These are phyloP conservation scores for Drosophila setifemur DNA, from an alignment of 1,140 invertebrate genomes.

Conservation along the genomic window DNA sequence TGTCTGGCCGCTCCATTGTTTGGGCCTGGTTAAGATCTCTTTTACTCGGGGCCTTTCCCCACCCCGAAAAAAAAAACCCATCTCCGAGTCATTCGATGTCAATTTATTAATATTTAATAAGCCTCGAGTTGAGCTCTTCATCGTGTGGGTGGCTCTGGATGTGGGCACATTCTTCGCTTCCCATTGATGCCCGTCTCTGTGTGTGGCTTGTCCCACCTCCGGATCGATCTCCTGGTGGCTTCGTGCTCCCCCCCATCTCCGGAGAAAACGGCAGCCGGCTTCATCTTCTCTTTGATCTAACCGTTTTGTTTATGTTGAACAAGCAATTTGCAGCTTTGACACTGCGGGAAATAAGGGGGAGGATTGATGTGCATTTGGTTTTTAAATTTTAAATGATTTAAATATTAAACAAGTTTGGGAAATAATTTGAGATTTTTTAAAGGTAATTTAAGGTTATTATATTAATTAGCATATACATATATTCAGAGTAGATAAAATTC, in stretches of 20 bases:
- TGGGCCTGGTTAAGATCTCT: conserved; percentile 28
- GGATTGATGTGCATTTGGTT: background rate
- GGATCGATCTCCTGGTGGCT: background rate
- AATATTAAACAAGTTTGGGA: too few species aligned
- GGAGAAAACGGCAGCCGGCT: conserved; percentile 23
- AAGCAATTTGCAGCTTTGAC: conserved; percentile 41
- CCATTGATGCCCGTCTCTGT: conserved; percentile 40
- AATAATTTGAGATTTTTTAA: background rate
- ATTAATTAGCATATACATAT: too few species aligned
- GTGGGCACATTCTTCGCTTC: conserved; percentile 47
- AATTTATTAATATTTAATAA: conserved; percentile 66
- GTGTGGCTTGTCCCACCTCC: conserved; percentile 29
- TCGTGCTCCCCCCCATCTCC: background rate
- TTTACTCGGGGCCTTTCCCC: conserved; percentile 2
- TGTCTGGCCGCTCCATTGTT: conserved; percentile 48
- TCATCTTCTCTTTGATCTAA: conserved; percentile 39
- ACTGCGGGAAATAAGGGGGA: conserved; percentile 10
- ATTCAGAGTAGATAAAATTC: too few species aligned
- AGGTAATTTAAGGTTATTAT: too few species aligned
- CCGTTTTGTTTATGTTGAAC: conserved; percentile 53
- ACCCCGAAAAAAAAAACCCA: conserved; percentile 31
- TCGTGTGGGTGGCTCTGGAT: conserved; percentile 55
- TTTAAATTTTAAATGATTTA: background rate
- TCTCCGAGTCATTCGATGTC: conserved; percentile 26
- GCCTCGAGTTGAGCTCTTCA: conserved; percentile 50